Evolutionary conservation across 2,888 invertebrate genomes (phyloP), one percentile per base, ranked within the genome.

Genomic region (Ichneumon xanthorius): DNA sequence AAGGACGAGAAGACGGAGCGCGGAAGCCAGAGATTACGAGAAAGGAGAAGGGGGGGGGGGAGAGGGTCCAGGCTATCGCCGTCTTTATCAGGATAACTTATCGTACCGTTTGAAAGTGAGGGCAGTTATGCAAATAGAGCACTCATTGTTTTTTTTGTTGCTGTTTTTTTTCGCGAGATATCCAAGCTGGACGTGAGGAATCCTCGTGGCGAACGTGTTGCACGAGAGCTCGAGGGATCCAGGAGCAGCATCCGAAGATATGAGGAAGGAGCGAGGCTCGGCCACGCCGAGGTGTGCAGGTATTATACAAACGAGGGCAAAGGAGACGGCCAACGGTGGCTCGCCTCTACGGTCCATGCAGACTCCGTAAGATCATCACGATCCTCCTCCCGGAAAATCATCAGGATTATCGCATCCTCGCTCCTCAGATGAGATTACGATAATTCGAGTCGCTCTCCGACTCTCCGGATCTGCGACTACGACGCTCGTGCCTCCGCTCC

Each of bases 371-470:
- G 77, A 85, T 82, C 80, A 82, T 82, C 80, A 50, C 77, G 80
- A 80, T 85, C 77, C 63, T 76, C 26, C 76, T 67, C 76, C 84
- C 84, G 87, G 84, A 88, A 91, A 91, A 92, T 92, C 89, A 89
- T 89, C 87, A 88, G 89, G 88, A 89, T 91, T 91, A 91, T 92
- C 90, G 89, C 86, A 82, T 83, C 88, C 89, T 87, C 89, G 83
- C 86, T 85, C 14, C 77, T 83, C 77, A 65, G 88, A 88, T 89
- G 88, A 90, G 90, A 92, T 92, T 91, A 92, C 89, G 90, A 92
- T 92, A 92, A 91, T 90, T 89, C 87, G 72, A 86, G 76, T 55
- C 55, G 30, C 53, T 78, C 72, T 22, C 45, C 67, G 37, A 22
- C n/a, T n/a, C 50, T 55, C 53, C 11, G 50, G 68, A 79, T 48